Conservation (phyloP, 2,113 vertebrate species). For the Leptocoma aspasia region DNA sequence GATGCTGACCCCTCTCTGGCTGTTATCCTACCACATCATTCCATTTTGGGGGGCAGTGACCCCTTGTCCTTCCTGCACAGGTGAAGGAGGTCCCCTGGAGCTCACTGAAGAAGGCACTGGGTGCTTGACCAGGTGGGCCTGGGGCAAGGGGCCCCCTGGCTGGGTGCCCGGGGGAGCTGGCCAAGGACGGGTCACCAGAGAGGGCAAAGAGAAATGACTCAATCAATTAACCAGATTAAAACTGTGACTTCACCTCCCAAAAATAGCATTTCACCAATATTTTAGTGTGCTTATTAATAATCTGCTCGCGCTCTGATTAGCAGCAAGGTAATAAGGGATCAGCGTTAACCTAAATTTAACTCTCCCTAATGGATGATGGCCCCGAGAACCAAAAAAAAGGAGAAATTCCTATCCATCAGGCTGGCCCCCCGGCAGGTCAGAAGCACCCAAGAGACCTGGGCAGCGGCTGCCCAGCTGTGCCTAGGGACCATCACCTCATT, state of each 20-base stretch:
- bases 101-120: not conserved
- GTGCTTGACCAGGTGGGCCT: not conserved
- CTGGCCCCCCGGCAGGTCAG: not conserved
- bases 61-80: not conserved
- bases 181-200: not conserved
- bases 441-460: not conserved
- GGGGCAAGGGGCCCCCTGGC: not conserved
- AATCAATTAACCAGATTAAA: constrained; percentile 62
- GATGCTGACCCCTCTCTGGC: not conserved
- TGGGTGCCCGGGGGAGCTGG: not conserved
- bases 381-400: constrained; percentile 31
- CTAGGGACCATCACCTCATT: not conserved
- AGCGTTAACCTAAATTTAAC: constrained; percentile 70
- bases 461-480: not conserved
- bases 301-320: constrained; percentile 63
- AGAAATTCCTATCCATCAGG: constrained; percentile 1
- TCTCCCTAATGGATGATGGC: constrained; percentile 65
- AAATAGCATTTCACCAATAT: constrained; percentile 68
- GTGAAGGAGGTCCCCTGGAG: not conserved
- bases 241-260: constrained; percentile 55
- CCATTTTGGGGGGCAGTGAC: not conserved
- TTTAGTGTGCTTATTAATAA: constrained; percentile 72
- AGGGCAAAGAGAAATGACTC: constrained; percentile 42
- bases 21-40: not conserved
- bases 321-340: constrained; percentile 64